A percentile compares a stretch with the other conserved stretches of the same genome.
These are phyloP conservation scores for Mesoclemmys tuberculata DNA, from an alignment of 2,113 vertebrate genomes.

Conservation along the genomic window DNA sequence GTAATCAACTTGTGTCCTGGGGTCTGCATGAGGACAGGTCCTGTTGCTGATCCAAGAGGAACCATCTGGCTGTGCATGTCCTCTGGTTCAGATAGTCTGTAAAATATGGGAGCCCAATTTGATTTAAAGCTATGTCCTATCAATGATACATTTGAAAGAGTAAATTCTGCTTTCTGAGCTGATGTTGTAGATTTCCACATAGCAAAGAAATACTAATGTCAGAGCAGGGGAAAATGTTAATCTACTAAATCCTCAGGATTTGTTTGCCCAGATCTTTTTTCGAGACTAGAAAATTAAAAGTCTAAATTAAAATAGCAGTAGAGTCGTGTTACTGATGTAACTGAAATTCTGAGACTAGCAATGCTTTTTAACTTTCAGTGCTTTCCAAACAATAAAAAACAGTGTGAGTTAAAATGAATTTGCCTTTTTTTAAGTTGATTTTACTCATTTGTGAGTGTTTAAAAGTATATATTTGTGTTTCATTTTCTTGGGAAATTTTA, in stretches of 20 bases:
- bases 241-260: neutral
- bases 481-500: neutral
- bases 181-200: neutral
- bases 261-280: neutral
- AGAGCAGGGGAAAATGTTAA: neutral
- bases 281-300: neutral
- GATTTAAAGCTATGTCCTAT: neutral
- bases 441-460: neutral
- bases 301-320: neutral
- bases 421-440: neutral
- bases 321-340: neutral
- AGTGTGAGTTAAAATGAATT: neutral
- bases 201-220: neutral
- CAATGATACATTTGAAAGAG: neutral
- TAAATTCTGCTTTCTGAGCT: neutral
- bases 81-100: neutral
- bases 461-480: neutral
- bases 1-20: neutral
- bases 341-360: neutral
- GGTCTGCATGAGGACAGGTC: neutral
- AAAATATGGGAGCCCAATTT: rapidly evolving
- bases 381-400: neutral
- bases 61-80: neutral
- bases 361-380: neutral
- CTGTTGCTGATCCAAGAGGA: neutral